Evolutionary conservation across 2,113 vertebrate genomes (phyloP), one percentile per base, ranked within the genome.

Genomic region (Lasiurus borealis): DNA sequence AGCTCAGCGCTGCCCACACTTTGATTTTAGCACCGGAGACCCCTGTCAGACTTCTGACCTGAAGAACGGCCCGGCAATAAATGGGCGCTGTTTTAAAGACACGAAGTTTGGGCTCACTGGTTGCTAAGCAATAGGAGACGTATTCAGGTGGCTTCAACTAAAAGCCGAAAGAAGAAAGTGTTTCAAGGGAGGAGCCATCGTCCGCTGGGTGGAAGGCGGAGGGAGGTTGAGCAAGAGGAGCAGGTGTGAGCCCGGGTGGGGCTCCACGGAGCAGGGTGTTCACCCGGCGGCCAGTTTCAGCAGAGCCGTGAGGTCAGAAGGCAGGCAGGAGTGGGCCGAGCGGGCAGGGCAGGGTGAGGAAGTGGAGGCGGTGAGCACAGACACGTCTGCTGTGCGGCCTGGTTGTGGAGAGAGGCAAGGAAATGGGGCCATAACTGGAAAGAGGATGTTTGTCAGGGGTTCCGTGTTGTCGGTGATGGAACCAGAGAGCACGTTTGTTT

Each of bases 91-190:
- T 21, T 59, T 71, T 27, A 27, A 57, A 93, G 94, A 27, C 78
- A 40, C 21, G 15, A 52, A 31, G 40, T 68, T 62, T 66, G 83
- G 66, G 78, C 29, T 11, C 1, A 52, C 68, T 81, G 69, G 31
- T 73, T 83, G 31, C 15, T 44, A 5, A 50, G 73, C 46, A 78
- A 40, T 3, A 71, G n/a, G n/a, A n/a, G 90, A 46, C 12, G 31
- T 23, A 81, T 66, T 40, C 25, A 1, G 0, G 18, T 62, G 27
- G 54, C 73, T 77, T 68, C 21, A 57, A n/a, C n/a, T n/a, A n/a
- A 93, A 83, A 93, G 29, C 16, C 31, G 21, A 71, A 90, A 66
- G 62, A 85, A 69, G 46, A 93, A 86, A 75, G 27, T 62, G 34
- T 69, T 78, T 80, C 10, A 21, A 21, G 34, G n/a, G 71, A 16